These are phyloP conservation scores for Eurytoma californica DNA, from an alignment of 2,888 invertebrate genomes.

Conservation along the genomic window DNA sequence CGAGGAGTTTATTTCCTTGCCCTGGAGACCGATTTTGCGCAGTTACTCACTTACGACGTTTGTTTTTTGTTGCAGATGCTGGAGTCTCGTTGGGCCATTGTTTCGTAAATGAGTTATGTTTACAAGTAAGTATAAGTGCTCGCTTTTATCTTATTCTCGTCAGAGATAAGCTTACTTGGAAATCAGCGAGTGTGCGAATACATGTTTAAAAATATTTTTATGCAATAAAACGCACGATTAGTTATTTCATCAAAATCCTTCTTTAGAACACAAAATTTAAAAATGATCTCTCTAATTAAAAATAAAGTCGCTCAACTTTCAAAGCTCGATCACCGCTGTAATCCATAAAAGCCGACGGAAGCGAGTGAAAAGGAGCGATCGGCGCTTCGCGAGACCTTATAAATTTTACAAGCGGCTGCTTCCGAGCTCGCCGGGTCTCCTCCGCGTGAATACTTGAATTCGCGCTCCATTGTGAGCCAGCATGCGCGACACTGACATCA, in stretches of 20 bases:
- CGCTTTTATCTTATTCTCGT: too few species aligned
- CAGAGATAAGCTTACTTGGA: too few species aligned
- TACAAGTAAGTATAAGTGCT: constrained; percentile 46
- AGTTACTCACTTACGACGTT: constrained; percentile 37
- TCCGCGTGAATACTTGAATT: constrained; percentile 20
- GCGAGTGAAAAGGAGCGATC: too few species aligned
- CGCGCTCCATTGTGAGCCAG: neutral
- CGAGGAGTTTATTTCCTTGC: too few species aligned
- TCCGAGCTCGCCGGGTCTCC: neutral
- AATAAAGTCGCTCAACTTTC: neutral
- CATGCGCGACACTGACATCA: constrained; percentile 22
- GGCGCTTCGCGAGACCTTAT: neutral
- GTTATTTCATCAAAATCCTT: too few species aligned
- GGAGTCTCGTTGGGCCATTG: neutral
- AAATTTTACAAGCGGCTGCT: constrained; percentile 24
- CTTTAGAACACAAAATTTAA: too few species aligned
- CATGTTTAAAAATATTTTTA: too few species aligned
- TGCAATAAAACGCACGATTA: neutral
- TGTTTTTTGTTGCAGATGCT: constrained; percentile 43
- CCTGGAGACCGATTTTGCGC: too few species aligned
- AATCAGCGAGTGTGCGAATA: too few species aligned
- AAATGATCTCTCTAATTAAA: too few species aligned
- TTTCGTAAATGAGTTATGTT: constrained; percentile 54
- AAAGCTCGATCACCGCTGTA: too few species aligned
- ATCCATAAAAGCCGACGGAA: too few species aligned